Percentiles rank a stretch among this genome's conserved stretches.
Conservation (phyloP, 64 coral and sea anemone species). For the Pocillopora damicornis region DNA sequence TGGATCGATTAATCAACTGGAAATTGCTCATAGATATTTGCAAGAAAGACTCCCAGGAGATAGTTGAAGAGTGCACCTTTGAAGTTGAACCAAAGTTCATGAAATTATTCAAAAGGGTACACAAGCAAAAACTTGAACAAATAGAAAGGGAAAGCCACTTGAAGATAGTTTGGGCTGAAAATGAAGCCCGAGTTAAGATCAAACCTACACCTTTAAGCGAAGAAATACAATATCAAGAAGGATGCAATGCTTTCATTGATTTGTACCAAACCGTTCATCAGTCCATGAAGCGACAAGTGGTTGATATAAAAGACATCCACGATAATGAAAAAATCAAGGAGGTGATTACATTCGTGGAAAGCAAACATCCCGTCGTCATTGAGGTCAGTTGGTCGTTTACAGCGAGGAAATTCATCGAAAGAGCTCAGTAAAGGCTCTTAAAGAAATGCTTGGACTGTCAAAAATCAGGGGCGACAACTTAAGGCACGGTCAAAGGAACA, state of each 20-base stretch:
- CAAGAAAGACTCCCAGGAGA: background rate
- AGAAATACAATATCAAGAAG: background rate
- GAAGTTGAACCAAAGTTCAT: slow-evolving; percentile 37
- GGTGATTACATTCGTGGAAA: no score
- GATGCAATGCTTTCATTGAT: slow-evolving; percentile 39
- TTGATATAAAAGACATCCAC: background rate
- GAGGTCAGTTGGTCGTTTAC: no score
- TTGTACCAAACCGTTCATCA: slow-evolving; percentile 15
- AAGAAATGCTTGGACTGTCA: no score
- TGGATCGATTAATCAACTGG: slow-evolving; percentile 26
- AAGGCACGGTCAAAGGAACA: no score
- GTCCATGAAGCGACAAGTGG: background rate
- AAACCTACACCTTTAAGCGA: background rate
- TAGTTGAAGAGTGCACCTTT: background rate
- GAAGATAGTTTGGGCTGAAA: slow-evolving; percentile 15
- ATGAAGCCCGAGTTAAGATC: background rate
- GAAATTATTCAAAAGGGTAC: background rate
- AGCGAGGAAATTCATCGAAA: no score
- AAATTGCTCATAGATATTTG: background rate
- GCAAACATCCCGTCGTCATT: no score
- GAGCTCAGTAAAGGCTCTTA: no score
- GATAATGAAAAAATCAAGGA: no score
- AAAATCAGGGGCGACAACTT: no score
- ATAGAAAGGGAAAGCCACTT: background rate
- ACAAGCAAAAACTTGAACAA: background rate